Conservation (phyloP, 1,140 invertebrate species). For the Drosophila littoralis region DNA sequence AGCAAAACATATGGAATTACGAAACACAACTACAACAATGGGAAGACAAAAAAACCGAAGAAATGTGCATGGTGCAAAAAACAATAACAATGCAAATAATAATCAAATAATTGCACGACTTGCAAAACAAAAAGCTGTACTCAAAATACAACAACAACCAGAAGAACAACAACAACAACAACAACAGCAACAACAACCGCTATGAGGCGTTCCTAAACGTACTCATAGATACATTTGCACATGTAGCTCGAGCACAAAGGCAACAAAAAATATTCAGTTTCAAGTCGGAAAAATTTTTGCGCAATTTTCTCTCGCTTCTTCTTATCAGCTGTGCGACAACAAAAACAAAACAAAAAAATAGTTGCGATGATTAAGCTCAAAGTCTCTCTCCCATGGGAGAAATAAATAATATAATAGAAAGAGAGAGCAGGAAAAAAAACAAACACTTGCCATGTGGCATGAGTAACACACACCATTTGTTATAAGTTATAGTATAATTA, state of each 20-base stretch:
- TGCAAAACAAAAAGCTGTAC: constrained; percentile 48
- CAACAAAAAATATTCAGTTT: constrained; percentile 25
- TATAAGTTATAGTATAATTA: constrained; percentile 2
- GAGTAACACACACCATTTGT: background rate
- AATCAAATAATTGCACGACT: constrained; percentile 80
- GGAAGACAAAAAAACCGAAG: constrained; percentile 53
- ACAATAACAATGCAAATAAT: constrained; percentile 60
- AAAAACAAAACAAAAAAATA: constrained; percentile 2
- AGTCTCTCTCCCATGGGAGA: background rate
- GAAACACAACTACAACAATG: constrained; percentile 53
- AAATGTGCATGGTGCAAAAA: constrained; percentile 54
- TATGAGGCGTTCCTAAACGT: constrained; percentile 48
- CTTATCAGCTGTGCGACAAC: constrained; percentile 23
- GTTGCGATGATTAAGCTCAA: constrained; percentile 6
- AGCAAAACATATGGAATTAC: constrained; percentile 47
- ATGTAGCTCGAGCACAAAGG: constrained; percentile 11
- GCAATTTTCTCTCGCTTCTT: constrained; percentile 4
- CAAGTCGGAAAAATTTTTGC: constrained; percentile 39
- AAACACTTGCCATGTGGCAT: background rate
- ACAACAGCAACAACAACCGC: constrained; percentile 30
- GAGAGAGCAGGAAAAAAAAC: background rate
- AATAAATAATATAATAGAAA: background rate
- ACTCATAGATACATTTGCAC: constrained; percentile 46
- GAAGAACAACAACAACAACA: constrained; percentile 1
- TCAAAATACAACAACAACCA: constrained; percentile 6